Evolutionary conservation across 2,113 vertebrate species (phyloP).

Genomic region (Sinocyclocheilus rhinocerous): DNA sequence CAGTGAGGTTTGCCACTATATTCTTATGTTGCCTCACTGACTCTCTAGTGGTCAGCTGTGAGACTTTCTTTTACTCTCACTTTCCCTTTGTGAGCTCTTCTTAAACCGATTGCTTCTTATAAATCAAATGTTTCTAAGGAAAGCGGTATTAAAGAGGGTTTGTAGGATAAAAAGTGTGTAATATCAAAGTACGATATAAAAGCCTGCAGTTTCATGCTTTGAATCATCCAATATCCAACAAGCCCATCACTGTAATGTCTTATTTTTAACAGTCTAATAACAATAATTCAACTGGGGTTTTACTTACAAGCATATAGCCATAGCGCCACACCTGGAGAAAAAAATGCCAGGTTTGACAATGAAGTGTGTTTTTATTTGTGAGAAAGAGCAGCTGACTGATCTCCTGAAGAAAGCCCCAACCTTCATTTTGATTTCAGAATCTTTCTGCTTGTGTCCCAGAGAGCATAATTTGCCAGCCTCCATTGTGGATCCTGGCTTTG

Average conservation of each 20-base stretch:
- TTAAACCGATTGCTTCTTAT: background rate
- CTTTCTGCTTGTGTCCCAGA: conserved; percentile 67
- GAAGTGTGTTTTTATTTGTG: conserved; percentile 47
- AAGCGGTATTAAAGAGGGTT: background rate
- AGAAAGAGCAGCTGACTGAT: conserved; percentile 32
- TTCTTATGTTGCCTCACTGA: conserved; percentile 1
- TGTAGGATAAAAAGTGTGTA: background rate
- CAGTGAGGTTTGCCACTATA: conserved; percentile 56
- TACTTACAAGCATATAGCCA: background rate
- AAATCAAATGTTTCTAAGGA: conserved; percentile 23
- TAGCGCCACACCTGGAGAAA: background rate
- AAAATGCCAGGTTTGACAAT: conserved; percentile 21
- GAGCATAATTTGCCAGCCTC: conserved; percentile 72
- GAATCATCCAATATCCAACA: background rate
- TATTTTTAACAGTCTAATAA: background rate
- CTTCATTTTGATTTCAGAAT: conserved; percentile 71
- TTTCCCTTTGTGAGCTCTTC: conserved; percentile 4
- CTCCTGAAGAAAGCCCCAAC: conserved; percentile 31
- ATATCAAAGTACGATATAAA: background rate
- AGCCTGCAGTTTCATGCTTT: background rate
- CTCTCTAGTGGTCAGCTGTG: conserved; percentile 30
- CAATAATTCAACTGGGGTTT: background rate
- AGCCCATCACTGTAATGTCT: background rate
- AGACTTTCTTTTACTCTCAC: conserved; percentile 4
- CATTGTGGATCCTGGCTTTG: conserved; percentile 52